These are phyloP conservation scores for Crotalus tigris DNA, from an alignment of 2,113 vertebrate species.

Conservation along the genomic window DNA sequence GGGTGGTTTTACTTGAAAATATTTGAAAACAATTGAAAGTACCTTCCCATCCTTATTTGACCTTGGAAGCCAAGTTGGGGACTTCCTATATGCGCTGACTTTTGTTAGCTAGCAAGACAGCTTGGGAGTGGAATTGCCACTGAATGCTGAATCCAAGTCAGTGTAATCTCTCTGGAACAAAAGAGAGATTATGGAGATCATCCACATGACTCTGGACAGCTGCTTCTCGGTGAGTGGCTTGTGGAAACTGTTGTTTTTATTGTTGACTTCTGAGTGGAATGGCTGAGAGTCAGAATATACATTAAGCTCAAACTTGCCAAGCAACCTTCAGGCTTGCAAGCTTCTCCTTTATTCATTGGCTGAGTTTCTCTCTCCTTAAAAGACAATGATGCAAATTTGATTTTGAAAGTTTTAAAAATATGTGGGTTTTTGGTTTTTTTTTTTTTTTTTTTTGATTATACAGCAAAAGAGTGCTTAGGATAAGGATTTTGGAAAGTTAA, in stretches of 20 bases:
- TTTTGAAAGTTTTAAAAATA: not conserved
- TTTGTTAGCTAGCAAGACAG: not conserved
- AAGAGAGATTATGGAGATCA: not conserved
- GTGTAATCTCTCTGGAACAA: not conserved
- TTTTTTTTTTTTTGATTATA: not conserved
- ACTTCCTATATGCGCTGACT: not conserved
- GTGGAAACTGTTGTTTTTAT: not conserved
- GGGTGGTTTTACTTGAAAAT: not conserved
- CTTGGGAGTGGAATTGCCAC: not conserved
- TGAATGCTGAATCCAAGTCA: not conserved
- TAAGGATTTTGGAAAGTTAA: not conserved
- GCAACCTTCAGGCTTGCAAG: not conserved
- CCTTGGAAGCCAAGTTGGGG: not conserved
- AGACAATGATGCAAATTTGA: not conserved
- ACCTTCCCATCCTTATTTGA: not conserved
- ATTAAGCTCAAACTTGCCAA: not conserved
- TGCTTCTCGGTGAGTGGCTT: not conserved
- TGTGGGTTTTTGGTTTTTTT: not conserved
- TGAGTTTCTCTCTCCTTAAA: not conserved
- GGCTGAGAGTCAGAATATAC: not conserved
- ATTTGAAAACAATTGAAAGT: not conserved
- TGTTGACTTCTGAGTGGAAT: not conserved
- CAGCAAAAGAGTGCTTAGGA: not conserved
- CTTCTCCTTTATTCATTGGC: not conserved
- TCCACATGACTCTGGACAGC: not conserved